A percentile compares a stretch with the other conserved stretches of the same genome.
These are phyloP conservation scores for Drosophila atroscutellata DNA, from an alignment of 2,888 invertebrate genomes.

Conservation along the genomic window DNA sequence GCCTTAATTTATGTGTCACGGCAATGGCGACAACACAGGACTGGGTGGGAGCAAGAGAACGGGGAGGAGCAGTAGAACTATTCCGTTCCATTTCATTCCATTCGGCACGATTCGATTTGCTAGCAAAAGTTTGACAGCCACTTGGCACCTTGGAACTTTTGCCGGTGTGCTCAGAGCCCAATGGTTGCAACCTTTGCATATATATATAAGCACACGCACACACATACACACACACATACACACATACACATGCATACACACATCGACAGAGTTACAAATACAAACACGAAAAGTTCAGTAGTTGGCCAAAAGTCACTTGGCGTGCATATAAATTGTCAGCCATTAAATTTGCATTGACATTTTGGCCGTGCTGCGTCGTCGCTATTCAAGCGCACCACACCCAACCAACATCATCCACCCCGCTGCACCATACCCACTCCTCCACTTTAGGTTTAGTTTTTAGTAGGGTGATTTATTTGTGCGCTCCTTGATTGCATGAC, in stretches of 20 bases:
- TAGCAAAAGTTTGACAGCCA: slow-evolving; percentile 77
- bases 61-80: background rate
- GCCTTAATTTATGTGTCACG: slow-evolving; percentile 72
- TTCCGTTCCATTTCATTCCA: slow-evolving; percentile 55
- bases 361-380: slow-evolving; percentile 62
- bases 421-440: background rate
- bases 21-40: slow-evolving; percentile 43
- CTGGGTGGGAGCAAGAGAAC: background rate
- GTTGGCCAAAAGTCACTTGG: slow-evolving; percentile 80
- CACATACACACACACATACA: slow-evolving; percentile 28
- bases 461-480: slow-evolving; percentile 75
- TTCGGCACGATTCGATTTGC: slow-evolving; percentile 74
- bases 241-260: slow-evolving; percentile 2
- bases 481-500: slow-evolving; percentile 75
- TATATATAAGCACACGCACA: slow-evolving; percentile 7
- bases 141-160: slow-evolving; percentile 80
- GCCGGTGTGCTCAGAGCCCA: slow-evolving; percentile 28
- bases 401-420: background rate
- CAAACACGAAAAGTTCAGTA: slow-evolving; percentile 68
- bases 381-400: background rate
- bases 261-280: slow-evolving; percentile 2
- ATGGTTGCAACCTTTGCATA: slow-evolving; percentile 37
- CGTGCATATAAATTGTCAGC: slow-evolving; percentile 80
- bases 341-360: slow-evolving; percentile 81
- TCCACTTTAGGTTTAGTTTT: slow-evolving; percentile 60